These are phyloP conservation scores for Zaprionus nigranus DNA, from an alignment of 1,140 invertebrate species.

Conservation along the genomic window DNA sequence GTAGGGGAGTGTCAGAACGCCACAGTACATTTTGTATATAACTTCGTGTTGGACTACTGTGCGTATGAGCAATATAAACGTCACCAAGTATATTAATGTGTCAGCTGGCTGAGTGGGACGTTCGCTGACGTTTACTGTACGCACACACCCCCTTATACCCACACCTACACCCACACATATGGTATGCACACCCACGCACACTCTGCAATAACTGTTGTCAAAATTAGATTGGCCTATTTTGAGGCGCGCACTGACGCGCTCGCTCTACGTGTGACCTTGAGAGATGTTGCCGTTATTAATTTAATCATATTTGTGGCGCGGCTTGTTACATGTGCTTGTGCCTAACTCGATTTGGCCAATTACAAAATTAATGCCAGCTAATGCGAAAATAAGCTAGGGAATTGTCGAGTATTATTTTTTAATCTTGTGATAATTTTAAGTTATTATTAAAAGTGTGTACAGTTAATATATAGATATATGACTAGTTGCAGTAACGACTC, in stretches of 20 bases:
- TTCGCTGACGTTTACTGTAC: constrained; percentile 1
- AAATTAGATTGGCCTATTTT: constrained; percentile 4
- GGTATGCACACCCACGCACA: background rate
- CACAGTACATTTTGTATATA: background rate
- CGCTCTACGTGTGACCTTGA: background rate
- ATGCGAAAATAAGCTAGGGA: background rate
- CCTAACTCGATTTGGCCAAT: background rate
- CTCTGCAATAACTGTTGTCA: constrained; percentile 8
- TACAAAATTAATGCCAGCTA: constrained; percentile 17
- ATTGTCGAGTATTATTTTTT: background rate
- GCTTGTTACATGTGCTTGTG: background rate
- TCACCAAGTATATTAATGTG: constrained; percentile 9
- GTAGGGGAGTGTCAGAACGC: background rate
- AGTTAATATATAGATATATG: no score
- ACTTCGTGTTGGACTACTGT: constrained; percentile 28
- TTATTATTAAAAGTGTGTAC: background rate
- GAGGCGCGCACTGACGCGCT: constrained; percentile 2
- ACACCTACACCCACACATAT: background rate
- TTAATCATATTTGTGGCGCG: constrained; percentile 12
- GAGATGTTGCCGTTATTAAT: constrained; percentile 10
- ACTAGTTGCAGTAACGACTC: background rate
- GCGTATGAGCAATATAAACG: constrained; percentile 61
- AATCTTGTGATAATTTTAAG: background rate
- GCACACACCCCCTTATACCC: background rate
- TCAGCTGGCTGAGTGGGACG: background rate